Conservation (phyloP, 1,140 invertebrate species). For the Panagrolaimus sp. region DNA sequence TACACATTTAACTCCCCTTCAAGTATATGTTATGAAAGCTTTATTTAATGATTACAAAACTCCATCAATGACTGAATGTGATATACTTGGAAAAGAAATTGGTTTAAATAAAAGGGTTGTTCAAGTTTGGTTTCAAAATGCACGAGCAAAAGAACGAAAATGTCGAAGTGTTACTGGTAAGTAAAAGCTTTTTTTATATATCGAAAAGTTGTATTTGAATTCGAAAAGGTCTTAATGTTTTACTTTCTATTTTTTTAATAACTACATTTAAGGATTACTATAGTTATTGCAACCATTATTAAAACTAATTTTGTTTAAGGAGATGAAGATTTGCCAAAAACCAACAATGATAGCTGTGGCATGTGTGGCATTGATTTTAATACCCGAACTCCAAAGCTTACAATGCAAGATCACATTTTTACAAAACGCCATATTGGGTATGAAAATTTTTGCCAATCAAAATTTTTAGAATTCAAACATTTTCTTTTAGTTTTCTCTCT, state of each 20-base stretch:
- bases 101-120: constrained; percentile 92
- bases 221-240: no score
- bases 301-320: no score
- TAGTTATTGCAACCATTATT: no score
- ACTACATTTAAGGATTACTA: no score
- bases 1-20: constrained; percentile 56
- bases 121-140: constrained; percentile 95
- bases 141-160: constrained; percentile 96
- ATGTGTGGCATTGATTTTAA: constrained; percentile 48
- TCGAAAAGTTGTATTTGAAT: no score
- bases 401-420: constrained; percentile 56
- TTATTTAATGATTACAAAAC: constrained; percentile 91
- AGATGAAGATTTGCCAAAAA: constrained; percentile 25
- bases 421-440: constrained; percentile 35
- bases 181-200: no score
- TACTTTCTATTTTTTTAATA: no score
- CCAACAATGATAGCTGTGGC: constrained; percentile 25
- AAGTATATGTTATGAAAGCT: constrained; percentile 71
- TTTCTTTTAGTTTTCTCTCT: not conserved
- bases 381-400: constrained; percentile 13
- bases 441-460: no score
- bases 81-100: constrained; percentile 73
- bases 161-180: constrained; percentile 43
- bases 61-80: constrained; percentile 95
- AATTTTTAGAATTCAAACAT: no score